These are phyloP conservation scores for Pseudococcus longispinus DNA, from an alignment of 2,888 invertebrate genomes.

Conservation along the genomic window DNA sequence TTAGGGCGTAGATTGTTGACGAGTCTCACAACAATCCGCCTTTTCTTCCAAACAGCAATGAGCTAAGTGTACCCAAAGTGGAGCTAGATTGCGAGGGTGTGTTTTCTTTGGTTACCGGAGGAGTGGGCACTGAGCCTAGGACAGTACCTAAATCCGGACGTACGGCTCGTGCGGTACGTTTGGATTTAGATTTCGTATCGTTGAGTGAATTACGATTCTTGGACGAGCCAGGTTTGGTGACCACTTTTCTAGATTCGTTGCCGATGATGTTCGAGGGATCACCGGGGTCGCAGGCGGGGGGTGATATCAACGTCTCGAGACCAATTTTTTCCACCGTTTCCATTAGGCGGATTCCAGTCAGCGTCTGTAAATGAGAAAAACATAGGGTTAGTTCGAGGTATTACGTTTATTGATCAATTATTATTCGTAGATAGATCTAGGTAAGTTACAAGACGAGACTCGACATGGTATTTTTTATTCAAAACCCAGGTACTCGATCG, in stretches of 20 bases:
- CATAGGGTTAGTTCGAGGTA: neutral
- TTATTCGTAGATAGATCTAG: neutral
- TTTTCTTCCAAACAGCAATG: conserved; percentile 80
- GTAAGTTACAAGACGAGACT: neutral
- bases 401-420: too few species aligned
- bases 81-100: conserved; percentile 47
- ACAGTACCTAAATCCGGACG: conserved; percentile 66
- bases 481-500: too few species aligned
- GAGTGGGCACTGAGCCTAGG: conserved; percentile 61
- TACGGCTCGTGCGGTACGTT: conserved; percentile 56
- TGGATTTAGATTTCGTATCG: conserved; percentile 61
- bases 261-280: conserved; percentile 61
- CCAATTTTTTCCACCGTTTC: conserved; percentile 75
- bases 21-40: conserved; percentile 78
- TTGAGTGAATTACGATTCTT: conserved; percentile 56
- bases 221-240: conserved; percentile 9
- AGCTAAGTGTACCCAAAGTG: conserved; percentile 78
- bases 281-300: conserved; percentile 64
- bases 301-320: conserved; percentile 72
- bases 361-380: conserved; percentile 60
- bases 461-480: neutral
- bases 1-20: neutral
- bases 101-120: conserved; percentile 55
- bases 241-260: conserved; percentile 62
- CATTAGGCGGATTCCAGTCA: conserved; percentile 68